phyloP scores from a whole-genome alignment of 2,888 invertebrate species.

The Drosophila pseudotalamancana region DNA sequence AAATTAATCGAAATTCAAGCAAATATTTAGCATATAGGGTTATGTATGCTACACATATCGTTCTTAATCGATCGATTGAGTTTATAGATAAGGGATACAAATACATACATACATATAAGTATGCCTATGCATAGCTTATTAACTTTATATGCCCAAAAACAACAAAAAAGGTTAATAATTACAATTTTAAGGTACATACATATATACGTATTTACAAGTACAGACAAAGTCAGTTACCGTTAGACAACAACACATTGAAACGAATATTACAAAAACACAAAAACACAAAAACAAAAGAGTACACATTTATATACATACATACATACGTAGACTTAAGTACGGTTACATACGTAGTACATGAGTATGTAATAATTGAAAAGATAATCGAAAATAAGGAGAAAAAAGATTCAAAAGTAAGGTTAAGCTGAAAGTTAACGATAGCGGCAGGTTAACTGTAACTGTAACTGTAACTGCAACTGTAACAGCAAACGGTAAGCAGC shows the following conservation, averaged over 20 bases:
- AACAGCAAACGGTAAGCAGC: constrained; percentile 45
- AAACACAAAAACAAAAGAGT: background rate
- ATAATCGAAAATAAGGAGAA: constrained; percentile 9
- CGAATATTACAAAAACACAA: constrained; percentile 4
- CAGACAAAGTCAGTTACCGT: constrained; percentile 19
- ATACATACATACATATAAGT: background rate
- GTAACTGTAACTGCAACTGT: constrained; percentile 29
- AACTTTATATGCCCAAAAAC: too few relatives aligned
- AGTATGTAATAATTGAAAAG: constrained; percentile 23
- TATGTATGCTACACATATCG: background rate
- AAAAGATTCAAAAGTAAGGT: constrained; percentile 6
- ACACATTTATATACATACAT: constrained; percentile 16
- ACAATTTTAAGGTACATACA: too few relatives aligned
- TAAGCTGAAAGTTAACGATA: constrained; percentile 18
- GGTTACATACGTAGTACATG: constrained; percentile 29
- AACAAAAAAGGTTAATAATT: too few relatives aligned
- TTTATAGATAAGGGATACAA: too few relatives aligned
- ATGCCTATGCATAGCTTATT: background rate
- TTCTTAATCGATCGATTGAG: background rate
- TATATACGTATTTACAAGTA: constrained; percentile 14
- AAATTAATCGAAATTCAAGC: background rate
- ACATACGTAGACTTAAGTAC: constrained; percentile 30
- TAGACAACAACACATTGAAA: constrained; percentile 6
- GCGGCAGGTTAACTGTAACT: constrained; percentile 8
- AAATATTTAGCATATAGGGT: background rate